Evolutionary conservation across 2,113 vertebrate genomes (phyloP), one percentile per base, ranked within the genome.

Genomic region (Gambusia holbrooki): DNA sequence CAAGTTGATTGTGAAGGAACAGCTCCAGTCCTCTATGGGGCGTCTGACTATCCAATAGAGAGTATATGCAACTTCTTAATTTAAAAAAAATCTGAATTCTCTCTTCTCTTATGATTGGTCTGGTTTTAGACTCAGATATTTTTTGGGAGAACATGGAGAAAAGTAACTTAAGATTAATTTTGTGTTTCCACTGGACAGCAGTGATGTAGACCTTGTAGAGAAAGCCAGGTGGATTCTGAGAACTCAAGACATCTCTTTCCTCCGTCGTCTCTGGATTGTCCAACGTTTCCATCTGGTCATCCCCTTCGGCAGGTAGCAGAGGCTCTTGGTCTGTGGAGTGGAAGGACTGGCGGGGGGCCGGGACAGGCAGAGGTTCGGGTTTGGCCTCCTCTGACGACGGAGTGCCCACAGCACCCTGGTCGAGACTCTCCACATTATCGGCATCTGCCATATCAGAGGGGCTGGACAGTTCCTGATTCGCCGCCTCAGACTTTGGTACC

Each of bases 171-270:
- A 48, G 17, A 19, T 48, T 5, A 19, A 17, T 48, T 54, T 54
- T 54, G 22, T 64, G 37, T 5, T 66, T 12, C 27, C n/a, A 17
- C 14, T 67, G 40, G 14, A 70, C 1, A 60, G 30, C 5, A 62
- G 14, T 22, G 15, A 4, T 40, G 12, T 29, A 30, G 80, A 94
- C 93, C 93, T 93, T 91, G 76, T 87, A 89, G 2, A 92, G 83
- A 54, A 93, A 90, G 13, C 86, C 90, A 64, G 91, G 87, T 69
- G 89, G 91, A 81, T 67, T 74, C 6, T 73, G 17, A 45, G 71
- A 60, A 61, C 28, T 66, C 6, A 69, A 74, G 51, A 86, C 89
- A 0, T 84, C 74, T 66, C 3, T 66, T 9, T 65, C 37, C 30
- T 68, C 82, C 0, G 11, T 42, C 0, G 15, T 80, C 45, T 86